Base-by-base conservation (phyloP, 1,140 invertebrate genomes). In the Pseudoatta argentina region DNA sequence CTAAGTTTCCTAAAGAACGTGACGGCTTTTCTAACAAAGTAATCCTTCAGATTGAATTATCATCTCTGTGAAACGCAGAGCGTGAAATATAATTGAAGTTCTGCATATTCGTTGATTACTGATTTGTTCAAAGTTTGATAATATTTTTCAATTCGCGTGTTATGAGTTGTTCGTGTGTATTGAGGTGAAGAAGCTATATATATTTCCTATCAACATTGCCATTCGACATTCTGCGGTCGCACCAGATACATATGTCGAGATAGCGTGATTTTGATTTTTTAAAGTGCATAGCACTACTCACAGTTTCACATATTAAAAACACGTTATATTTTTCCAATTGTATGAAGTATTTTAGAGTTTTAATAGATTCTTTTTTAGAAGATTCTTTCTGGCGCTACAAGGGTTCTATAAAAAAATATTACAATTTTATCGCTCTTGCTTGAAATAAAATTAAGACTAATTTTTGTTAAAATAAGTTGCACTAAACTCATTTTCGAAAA, bases 191-290 rank as follows among this genome's bases (percentile, higher is more conserved):
- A 59, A 73, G 59, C 7, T 4, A 57, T n/a, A 51, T 21, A 78
- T 73, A 59, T 21, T 21, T 91, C 85, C 81, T 77, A 64, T 73
- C 63, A 71, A 86, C 83, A 77, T 86, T 67, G 83, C 77, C 79
- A 72, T 77, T 85, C 77, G 81, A 91, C 90, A 89, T 88, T 59
- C 48, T 59, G 63, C 55, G 39, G 34, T 81, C 44, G 55, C 24
- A 30, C 24, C 67, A 34, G 18, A 21, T 61, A 44, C 8, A 10
- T 44, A 34, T 18, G 18, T n/a, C 67, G 34, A 39, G 59, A 39
- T n/a, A 12, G 39, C 39, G 63, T 71, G 53, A 81, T 87, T 87
- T 64, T 63, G 64, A 44, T 82, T 86, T 89, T 78, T 66, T 27
- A 82, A 86, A 89, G 12, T 76, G n/a, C 27, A 55, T 72, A 3